Conservation (phyloP, 92 coral and sea anemone species). For the Epizoanthus fatuus region DNA sequence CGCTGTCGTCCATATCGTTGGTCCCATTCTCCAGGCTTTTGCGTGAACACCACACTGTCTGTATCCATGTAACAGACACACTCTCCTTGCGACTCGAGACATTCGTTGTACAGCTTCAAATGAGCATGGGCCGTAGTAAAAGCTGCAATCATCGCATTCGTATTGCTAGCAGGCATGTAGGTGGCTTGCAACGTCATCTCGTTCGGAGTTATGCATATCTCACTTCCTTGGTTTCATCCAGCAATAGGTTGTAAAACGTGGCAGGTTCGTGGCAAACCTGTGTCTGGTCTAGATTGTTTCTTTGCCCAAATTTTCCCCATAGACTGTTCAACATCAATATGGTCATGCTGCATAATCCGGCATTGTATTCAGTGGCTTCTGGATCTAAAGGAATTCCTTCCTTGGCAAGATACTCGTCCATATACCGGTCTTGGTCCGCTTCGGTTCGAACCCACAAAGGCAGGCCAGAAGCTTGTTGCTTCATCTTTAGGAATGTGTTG, state of each 20-base stretch:
- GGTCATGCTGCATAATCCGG: background rate
- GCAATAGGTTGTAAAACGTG: background rate
- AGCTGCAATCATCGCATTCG: no score
- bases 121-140: no score
- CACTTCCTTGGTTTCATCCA: background rate
- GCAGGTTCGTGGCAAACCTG: background rate
- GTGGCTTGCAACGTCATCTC: background rate
- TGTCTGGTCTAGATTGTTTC: no score
- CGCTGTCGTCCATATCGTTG: background rate
- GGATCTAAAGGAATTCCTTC: background rate
- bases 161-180: no score
- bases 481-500: constrained; percentile 19
- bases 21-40: background rate
- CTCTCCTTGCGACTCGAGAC: no score
- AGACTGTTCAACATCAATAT: constrained; percentile 4
- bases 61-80: no score
- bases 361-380: background rate
- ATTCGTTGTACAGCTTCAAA: no score
- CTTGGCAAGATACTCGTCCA: constrained; percentile 24
- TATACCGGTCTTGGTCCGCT: constrained; percentile 21
- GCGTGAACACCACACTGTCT: no score
- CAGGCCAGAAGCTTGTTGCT: constrained; percentile 34
- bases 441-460: constrained; percentile 25
- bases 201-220: constrained; percentile 3
- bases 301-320: constrained; percentile 5